Evolutionary conservation across 2,888 invertebrate species (phyloP).

Genomic region (Trissolcus brochymenae): DNA sequence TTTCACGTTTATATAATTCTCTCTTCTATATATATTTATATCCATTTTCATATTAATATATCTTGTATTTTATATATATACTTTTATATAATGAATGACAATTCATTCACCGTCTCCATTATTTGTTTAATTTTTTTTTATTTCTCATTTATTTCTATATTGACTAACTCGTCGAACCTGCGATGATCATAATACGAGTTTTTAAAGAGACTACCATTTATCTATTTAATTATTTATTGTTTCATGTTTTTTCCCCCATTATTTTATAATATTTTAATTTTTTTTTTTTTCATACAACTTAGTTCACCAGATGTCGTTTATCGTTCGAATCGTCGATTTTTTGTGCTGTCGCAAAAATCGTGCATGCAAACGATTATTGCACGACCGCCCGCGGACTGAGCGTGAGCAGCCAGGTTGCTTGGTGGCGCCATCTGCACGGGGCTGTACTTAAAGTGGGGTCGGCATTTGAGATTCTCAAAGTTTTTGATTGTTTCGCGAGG

Average conservation of each 20-base stretch:
- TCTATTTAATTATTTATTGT: slow-evolving; percentile 18
- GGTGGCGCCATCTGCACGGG: slow-evolving; percentile 12
- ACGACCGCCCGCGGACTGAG: slow-evolving; percentile 1
- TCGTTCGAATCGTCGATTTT: slow-evolving; percentile 21
- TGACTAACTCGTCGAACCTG: slow-evolving; percentile 68
- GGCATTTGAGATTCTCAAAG: slow-evolving; percentile 42
- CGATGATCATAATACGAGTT: slow-evolving; percentile 67
- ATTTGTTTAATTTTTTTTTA: slow-evolving; percentile 53
- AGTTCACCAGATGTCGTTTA: slow-evolving; percentile 17
- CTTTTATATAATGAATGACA: slow-evolving; percentile 3
- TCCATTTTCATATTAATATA: slow-evolving; percentile 52
- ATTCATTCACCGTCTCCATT: slow-evolving; percentile 48
- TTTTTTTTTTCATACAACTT: not conserved
- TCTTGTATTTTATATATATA: slow-evolving; percentile 12
- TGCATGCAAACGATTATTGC: slow-evolving; percentile 46
- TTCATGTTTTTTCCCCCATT: not conserved
- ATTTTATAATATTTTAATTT: slow-evolving; percentile 11
- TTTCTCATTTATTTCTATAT: slow-evolving; percentile 58
- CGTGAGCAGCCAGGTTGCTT: slow-evolving; percentile 26
- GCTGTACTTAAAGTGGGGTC: not conserved
- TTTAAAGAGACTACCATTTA: slow-evolving; percentile 66
- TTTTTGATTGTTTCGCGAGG: slow-evolving; percentile 50
- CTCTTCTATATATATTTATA: slow-evolving; percentile 56
- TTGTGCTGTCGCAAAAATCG: slow-evolving; percentile 45
- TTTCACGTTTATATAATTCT: slow-evolving; percentile 44